phyloP scores from a whole-genome alignment of 1,140 invertebrate genomes.

The Trinorchestia longiramus region DNA sequence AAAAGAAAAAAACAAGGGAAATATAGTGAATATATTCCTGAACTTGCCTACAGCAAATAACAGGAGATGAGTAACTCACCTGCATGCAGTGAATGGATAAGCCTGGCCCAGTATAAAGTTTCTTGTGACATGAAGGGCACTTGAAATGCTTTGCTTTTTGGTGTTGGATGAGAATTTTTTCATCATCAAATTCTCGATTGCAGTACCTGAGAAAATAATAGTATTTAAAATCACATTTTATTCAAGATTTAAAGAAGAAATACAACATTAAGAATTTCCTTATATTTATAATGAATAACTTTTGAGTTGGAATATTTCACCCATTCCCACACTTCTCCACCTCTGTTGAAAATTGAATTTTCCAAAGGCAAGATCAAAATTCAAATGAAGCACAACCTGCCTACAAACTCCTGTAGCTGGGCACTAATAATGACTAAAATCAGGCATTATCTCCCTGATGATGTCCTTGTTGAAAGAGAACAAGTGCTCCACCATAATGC shows the following conservation, averaged over 20 bases:
- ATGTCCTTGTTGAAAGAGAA: too few species aligned
- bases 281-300: too few species aligned
- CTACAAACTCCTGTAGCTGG: too few species aligned
- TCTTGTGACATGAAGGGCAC: slow-evolving; percentile 99
- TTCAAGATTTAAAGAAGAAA: background rate
- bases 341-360: too few species aligned
- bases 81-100: slow-evolving; percentile 99
- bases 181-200: slow-evolving; percentile 99
- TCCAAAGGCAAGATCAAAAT: too few species aligned
- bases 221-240: background rate
- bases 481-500: too few species aligned
- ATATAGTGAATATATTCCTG: background rate
- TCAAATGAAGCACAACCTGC: too few species aligned
- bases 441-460: too few species aligned
- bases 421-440: too few species aligned
- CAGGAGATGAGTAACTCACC: slow-evolving; percentile 73
- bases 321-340: too few species aligned
- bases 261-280: too few species aligned
- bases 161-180: slow-evolving; percentile 99
- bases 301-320: too few species aligned
- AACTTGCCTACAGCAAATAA: background rate
- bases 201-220: slow-evolving; percentile 85
- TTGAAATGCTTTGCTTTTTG: slow-evolving; percentile 99
- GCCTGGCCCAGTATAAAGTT: slow-evolving; percentile 97
- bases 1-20: background rate